Conservation (phyloP, 92 coral and sea anemone genomes). For the Epizoanthus fatuus region DNA sequence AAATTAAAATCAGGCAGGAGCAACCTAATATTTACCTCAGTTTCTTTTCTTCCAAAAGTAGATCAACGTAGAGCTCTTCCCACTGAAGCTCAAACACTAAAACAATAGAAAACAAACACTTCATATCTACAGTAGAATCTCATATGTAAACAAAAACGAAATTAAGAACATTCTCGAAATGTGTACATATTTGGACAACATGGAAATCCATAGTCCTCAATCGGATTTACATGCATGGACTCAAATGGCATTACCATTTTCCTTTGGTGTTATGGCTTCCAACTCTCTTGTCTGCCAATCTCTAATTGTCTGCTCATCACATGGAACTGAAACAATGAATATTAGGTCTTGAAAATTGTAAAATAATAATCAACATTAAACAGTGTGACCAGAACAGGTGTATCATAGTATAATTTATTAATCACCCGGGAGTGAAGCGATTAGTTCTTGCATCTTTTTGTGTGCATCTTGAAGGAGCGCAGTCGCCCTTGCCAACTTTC, state of each 20-base stretch:
- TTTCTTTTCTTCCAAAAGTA: slow-evolving; percentile 33
- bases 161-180: neutral
- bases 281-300: slow-evolving; percentile 33
- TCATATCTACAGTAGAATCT: neutral
- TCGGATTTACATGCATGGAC: too few species aligned
- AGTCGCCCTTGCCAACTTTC: slow-evolving; percentile 22
- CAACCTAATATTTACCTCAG: slow-evolving; percentile 9
- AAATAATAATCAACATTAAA: neutral
- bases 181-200: too few species aligned
- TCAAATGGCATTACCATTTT: neutral
- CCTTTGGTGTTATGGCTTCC: slow-evolving; percentile 31
- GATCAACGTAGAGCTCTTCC: slow-evolving; percentile 49
- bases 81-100: slow-evolving; percentile 46
- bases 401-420: neutral
- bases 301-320: neutral
- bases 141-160: slow-evolving; percentile 10
- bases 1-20: neutral
- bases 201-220: too few species aligned
- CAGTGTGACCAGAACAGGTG: neutral
- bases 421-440: slow-evolving; percentile 20
- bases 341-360: too few species aligned
- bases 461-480: neutral
- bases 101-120: neutral
- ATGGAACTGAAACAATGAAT: neutral
- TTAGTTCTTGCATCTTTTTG: slow-evolving; percentile 18